phyloP scores from a whole-genome alignment of 2,797 vertebrate genomes.

The Pangasius larnaudii region DNA sequence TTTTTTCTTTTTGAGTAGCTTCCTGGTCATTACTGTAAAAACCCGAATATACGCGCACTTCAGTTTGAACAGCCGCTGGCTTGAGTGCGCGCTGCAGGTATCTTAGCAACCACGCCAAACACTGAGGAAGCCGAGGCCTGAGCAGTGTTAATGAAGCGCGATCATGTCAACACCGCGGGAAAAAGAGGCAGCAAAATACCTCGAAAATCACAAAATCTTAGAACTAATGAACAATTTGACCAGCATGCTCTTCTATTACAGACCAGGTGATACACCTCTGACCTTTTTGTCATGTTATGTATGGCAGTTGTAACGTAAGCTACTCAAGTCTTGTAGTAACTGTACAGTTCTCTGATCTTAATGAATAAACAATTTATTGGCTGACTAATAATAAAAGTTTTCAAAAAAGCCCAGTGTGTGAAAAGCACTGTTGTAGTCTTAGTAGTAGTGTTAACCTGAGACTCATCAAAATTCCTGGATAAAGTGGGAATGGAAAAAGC shows the following conservation, averaged over 20 bases:
- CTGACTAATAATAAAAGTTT: background rate
- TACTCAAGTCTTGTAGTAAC: background rate
- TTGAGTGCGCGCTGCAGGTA: slow-evolving; percentile 43
- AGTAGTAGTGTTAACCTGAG: background rate
- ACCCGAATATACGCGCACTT: background rate
- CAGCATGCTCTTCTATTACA: slow-evolving; percentile 72
- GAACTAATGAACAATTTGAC: slow-evolving; percentile 73
- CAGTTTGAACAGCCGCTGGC: background rate
- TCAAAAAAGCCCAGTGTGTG: background rate
- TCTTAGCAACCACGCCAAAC: slow-evolving; percentile 73
- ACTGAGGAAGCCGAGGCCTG: background rate
- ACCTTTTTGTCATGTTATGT: background rate
- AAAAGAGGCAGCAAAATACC: slow-evolving; percentile 66
- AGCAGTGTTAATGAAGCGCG: background rate
- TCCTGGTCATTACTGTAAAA: background rate
- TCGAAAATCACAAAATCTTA: slow-evolving; percentile 69
- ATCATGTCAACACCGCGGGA: slow-evolving; percentile 65
- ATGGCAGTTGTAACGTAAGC: background rate
- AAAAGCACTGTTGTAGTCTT: background rate
- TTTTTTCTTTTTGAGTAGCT: background rate
- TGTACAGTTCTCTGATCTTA: background rate
- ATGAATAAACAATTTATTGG: background rate
- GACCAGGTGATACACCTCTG: slow-evolving; percentile 69
- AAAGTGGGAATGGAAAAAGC: background rate
- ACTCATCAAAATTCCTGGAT: background rate